Base-by-base conservation (phyloP, 2,797 vertebrate genomes). In the Knipowitschia caucasica region DNA sequence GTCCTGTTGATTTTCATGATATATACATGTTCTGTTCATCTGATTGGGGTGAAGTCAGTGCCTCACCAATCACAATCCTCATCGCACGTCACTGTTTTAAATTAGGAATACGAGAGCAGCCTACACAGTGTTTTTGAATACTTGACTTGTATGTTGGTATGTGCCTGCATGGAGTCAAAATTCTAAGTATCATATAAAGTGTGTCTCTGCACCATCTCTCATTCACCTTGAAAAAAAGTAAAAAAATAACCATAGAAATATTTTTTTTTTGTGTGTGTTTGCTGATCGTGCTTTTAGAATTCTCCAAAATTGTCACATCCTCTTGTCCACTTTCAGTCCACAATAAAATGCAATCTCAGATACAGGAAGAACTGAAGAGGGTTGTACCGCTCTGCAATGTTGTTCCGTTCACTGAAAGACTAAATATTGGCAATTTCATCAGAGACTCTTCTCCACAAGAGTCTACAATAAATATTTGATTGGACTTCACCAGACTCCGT, bases 401-500 rank as follows among this genome's bases (percentile, higher is more conserved):
- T 45, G n/a, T 3, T 29, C 1, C 30, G 26, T 30, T 44, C 43
- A 43, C 40, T 27, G 26, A 21, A 20, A 31, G 8, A 18, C 29
- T 31, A 33, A 30, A 33, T 23, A 33, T 14, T 3, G 11, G 29
- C 30, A 2, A 9, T 23, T 10, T 23, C 29, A 33, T 17, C 45
- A 12, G 45, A 49, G n/a, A 33, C 12, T 23, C 31, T 33, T 8
- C 18, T 10, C 8, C n/a, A 2, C 27, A 5, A 5, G n/a, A n/a
- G 18, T 47, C 46, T 30, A 47, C 10, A 14, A 34, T 49, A 33
- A 49, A 49, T 49, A 49, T 33, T 49, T 49, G 46, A 49, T 49
- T 2, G 10, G 20, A 33, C 18, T 20, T 33, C 7, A 8, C 12
- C 14, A 12, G 4, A 33, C 12, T 14, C 29, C 5, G 10, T 47